These are phyloP conservation scores for Diadema setosum DNA, from an alignment of 35 echinoderm and acorn worm genomes.

Conservation along the genomic window DNA sequence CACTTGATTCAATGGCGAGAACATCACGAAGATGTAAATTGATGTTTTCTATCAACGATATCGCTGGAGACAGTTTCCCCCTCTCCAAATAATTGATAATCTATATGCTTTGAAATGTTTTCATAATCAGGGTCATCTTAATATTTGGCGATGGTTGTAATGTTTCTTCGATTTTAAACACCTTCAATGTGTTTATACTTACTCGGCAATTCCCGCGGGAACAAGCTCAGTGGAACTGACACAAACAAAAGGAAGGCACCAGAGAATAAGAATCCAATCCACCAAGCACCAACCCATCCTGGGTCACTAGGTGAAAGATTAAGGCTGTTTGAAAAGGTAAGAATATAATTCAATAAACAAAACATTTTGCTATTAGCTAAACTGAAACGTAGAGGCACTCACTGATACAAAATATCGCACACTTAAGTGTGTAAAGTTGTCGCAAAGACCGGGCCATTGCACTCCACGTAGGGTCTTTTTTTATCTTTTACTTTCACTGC, in stretches of 20 bases:
- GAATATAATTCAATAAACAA: too few relatives aligned
- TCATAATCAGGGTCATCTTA: too few relatives aligned
- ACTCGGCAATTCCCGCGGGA: slow-evolving; percentile 19
- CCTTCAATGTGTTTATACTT: background rate
- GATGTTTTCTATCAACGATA: background rate
- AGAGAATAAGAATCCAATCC: slow-evolving; percentile 12
- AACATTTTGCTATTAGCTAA: too few relatives aligned
- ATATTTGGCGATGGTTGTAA: background rate
- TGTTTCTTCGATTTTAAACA: background rate
- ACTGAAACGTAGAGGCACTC: too few relatives aligned
- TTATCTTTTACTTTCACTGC: too few relatives aligned
- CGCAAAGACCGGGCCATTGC: too few relatives aligned
- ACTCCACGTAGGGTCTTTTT: too few relatives aligned
- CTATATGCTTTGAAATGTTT: too few relatives aligned
- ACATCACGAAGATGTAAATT: background rate
- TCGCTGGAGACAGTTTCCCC: background rate
- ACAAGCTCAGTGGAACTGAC: background rate
- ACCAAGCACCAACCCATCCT: slow-evolving; percentile 37
- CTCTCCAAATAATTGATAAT: background rate
- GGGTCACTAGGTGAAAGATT: background rate
- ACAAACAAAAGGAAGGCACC: background rate
- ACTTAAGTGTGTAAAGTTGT: too few relatives aligned
- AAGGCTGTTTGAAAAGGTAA: too few relatives aligned
- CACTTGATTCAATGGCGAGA: background rate
- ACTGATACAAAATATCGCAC: too few relatives aligned